phyloP scores from a whole-genome alignment of 2,797 vertebrate genomes.

The Pteronotus mesoamericanus region DNA sequence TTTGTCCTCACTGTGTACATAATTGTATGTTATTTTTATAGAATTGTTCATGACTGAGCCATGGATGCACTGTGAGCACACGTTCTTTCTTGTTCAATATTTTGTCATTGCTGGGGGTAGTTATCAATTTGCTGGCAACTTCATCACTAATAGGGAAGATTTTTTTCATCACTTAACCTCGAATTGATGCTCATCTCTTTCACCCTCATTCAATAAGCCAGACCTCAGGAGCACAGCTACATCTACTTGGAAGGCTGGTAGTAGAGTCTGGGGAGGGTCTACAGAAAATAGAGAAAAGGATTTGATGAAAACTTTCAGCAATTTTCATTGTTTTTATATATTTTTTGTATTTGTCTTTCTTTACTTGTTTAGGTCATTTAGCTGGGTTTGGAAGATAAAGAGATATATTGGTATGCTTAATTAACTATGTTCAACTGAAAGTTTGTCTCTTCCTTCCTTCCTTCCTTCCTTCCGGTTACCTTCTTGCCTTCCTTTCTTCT shows the following conservation, averaged over 20 bases:
- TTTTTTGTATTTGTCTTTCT: background rate
- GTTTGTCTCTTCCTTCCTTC: too few species aligned
- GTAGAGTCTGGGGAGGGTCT: background rate
- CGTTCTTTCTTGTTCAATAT: background rate
- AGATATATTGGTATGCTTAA: background rate
- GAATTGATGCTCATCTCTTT: background rate
- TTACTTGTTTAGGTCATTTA: background rate
- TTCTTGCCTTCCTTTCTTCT: background rate
- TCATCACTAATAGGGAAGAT: background rate
- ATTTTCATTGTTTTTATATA: background rate
- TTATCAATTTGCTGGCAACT: background rate
- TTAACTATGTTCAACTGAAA: background rate
- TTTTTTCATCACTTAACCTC: background rate
- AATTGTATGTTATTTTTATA: background rate
- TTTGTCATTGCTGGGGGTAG: background rate
- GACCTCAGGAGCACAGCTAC: background rate
- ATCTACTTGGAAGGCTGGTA: background rate
- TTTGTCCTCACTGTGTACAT: background rate
- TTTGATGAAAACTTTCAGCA: background rate
- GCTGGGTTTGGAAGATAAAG: background rate
- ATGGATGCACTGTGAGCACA: background rate
- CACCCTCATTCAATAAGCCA: background rate
- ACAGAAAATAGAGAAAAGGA: background rate
- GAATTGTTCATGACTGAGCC: background rate
- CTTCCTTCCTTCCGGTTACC: fast-evolving